These are phyloP conservation scores for Ailurus styani DNA, from an alignment of 2,113 vertebrate genomes.

Conservation along the genomic window DNA sequence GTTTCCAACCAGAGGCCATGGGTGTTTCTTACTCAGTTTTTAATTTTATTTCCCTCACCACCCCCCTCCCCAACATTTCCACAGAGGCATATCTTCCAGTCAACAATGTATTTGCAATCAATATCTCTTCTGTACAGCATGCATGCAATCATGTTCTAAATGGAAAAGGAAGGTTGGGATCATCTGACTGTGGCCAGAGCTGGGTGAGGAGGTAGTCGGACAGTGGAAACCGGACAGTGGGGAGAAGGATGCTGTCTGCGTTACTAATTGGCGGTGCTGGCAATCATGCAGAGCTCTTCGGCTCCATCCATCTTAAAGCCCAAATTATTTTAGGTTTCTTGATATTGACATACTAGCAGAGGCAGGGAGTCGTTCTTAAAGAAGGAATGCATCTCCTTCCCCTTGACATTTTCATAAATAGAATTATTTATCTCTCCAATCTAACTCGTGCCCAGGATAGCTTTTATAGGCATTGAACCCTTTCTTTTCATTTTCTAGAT, in stretches of 20 bases:
- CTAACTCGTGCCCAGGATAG: conserved; percentile 64
- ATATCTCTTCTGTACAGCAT: conserved; percentile 40
- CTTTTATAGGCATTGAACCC: conserved; percentile 69
- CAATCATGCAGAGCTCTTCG: background rate
- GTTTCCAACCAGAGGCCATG: background rate
- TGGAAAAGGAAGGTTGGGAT: background rate
- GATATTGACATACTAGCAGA: conserved; percentile 56
- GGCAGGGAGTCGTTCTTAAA: conserved; percentile 63
- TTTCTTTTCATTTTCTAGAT: conserved; percentile 28
- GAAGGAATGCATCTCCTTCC: conserved; percentile 71
- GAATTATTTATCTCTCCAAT: conserved; percentile 78
- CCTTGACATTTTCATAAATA: conserved; percentile 78
- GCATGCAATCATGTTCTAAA: background rate
- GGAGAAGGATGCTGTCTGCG: background rate
- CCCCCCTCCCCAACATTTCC: background rate
- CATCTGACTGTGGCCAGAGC: background rate
- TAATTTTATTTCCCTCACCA: background rate
- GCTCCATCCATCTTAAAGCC: conserved; percentile 58
- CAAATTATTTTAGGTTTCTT: conserved; percentile 67
- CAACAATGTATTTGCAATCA: conserved; percentile 11
- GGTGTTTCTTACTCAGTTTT: conserved; percentile 9
- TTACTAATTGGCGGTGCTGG: conserved; percentile 63
- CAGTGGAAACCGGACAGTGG: background rate
- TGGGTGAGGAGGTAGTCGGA: conserved; percentile 37
- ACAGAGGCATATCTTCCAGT: conserved; percentile 28